Evolutionary conservation across 92 coral and sea anemone genomes (phyloP).

Genomic region (Scolanthus callimorphus): DNA sequence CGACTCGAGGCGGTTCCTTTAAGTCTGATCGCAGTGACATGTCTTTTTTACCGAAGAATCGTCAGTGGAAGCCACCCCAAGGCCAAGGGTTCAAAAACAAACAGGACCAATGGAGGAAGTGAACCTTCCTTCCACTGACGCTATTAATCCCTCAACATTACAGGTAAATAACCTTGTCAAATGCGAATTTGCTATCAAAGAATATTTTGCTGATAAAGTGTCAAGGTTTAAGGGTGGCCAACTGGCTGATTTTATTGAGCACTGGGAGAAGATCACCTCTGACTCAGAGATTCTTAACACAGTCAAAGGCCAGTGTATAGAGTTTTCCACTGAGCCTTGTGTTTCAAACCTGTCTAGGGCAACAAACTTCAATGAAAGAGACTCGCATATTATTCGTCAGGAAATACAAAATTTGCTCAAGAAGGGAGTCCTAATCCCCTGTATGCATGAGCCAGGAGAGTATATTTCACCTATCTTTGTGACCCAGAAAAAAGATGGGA

Average conservation of each 20-base stretch:
- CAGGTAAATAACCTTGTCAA: too few relatives aligned
- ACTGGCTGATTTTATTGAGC: background rate
- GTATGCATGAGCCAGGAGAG: background rate
- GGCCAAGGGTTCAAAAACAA: too few relatives aligned
- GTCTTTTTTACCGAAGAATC: too few relatives aligned
- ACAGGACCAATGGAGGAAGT: too few relatives aligned
- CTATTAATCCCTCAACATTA: background rate
- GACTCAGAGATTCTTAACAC: background rate
- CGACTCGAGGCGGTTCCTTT: too few relatives aligned
- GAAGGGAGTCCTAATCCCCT: background rate
- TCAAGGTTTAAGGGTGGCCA: background rate
- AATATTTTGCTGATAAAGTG: background rate
- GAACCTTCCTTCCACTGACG: too few relatives aligned
- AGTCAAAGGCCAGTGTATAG: background rate
- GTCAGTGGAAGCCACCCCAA: background rate
- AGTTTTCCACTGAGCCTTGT: background rate
- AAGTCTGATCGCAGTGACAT: too few relatives aligned
- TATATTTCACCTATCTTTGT: background rate
- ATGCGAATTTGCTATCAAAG: too few relatives aligned
- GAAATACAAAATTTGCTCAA: background rate
- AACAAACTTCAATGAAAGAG: background rate
- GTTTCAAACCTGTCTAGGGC: background rate
- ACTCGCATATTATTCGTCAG: background rate
- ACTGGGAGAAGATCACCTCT: background rate
- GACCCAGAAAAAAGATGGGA: constrained; percentile 3